These are phyloP conservation scores for Urophycis tenuis DNA, from an alignment of 2,797 vertebrate genomes.

Conservation along the genomic window DNA sequence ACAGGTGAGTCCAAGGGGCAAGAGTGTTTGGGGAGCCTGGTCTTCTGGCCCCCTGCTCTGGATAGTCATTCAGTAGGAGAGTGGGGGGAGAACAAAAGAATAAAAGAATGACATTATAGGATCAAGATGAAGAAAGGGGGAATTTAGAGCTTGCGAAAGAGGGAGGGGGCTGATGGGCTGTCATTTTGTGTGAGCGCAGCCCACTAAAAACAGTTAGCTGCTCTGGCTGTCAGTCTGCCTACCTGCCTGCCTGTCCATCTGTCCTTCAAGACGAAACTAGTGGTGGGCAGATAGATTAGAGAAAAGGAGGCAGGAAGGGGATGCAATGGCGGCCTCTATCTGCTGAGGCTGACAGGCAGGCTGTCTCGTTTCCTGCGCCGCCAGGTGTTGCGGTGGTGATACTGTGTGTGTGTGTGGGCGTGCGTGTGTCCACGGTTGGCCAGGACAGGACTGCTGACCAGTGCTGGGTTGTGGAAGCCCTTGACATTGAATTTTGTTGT, in stretches of 20 bases:
- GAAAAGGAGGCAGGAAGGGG: conserved; percentile 18
- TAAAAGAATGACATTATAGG: background rate
- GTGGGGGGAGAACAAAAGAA: background rate
- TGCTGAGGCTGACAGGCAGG: conserved; percentile 90
- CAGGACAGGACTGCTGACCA: conserved; percentile 71
- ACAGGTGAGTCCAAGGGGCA: conserved; percentile 4
- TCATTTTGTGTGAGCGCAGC: background rate
- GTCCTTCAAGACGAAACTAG: conserved; percentile 33
- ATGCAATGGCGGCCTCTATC: conserved; percentile 69
- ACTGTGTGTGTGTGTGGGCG: conserved; percentile 74
- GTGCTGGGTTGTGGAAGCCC: conserved; percentile 78
- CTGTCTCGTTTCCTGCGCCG: conserved; percentile 90
- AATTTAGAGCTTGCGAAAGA: background rate
- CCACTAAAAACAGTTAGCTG: conserved; percentile 45
- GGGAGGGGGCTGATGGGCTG: background rate
- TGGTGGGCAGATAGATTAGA: conserved; percentile 36
- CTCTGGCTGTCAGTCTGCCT: conserved; percentile 38
- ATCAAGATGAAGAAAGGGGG: background rate
- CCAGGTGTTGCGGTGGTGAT: conserved; percentile 87
- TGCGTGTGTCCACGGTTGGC: conserved; percentile 67
- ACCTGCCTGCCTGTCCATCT: conserved; percentile 30
- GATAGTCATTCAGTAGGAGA: background rate
- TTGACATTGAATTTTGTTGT: conserved; percentile 87
- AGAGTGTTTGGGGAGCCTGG: conserved; percentile 53
- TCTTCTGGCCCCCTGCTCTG: conserved; percentile 50